These are phyloP conservation scores for Leucophenga varia DNA, from an alignment of 1,140 invertebrate genomes.

Conservation along the genomic window DNA sequence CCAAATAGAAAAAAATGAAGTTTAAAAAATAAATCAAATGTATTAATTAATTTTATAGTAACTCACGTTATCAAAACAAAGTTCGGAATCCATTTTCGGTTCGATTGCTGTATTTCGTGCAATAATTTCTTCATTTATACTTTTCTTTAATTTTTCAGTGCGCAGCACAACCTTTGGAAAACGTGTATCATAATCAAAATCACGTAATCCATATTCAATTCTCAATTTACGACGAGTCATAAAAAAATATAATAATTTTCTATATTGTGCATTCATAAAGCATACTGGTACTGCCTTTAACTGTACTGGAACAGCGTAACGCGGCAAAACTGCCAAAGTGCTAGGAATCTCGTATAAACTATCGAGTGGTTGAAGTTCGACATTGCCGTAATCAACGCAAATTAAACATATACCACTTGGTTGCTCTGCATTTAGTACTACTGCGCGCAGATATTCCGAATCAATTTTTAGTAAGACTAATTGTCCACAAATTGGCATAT, in stretches of 20 bases:
- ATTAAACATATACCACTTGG: conserved; percentile 27
- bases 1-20: background rate
- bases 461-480: conserved; percentile 32
- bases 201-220: conserved; percentile 23
- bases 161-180: conserved; percentile 29
- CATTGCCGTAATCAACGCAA: conserved; percentile 41
- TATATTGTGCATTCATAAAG: conserved; percentile 27
- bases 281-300: conserved; percentile 30
- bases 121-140: conserved; percentile 34
- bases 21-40: background rate
- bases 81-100: conserved; percentile 22
- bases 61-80: conserved; percentile 17
- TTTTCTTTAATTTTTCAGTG: conserved; percentile 25
- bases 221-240: conserved; percentile 19
- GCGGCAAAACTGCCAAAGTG: conserved; percentile 18
- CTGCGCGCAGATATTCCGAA: conserved; percentile 25
- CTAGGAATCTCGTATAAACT: conserved; percentile 26
- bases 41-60: background rate
- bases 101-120: conserved; percentile 24
- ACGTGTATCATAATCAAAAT: conserved; percentile 17
- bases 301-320: conserved; percentile 34
- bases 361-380: conserved; percentile 26
- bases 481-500: conserved; percentile 28
- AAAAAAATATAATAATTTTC: conserved; percentile 26
- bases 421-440: conserved; percentile 34